phyloP scores from a whole-genome alignment of 2,113 vertebrate species.

The Pelecanoides urinatrix region DNA sequence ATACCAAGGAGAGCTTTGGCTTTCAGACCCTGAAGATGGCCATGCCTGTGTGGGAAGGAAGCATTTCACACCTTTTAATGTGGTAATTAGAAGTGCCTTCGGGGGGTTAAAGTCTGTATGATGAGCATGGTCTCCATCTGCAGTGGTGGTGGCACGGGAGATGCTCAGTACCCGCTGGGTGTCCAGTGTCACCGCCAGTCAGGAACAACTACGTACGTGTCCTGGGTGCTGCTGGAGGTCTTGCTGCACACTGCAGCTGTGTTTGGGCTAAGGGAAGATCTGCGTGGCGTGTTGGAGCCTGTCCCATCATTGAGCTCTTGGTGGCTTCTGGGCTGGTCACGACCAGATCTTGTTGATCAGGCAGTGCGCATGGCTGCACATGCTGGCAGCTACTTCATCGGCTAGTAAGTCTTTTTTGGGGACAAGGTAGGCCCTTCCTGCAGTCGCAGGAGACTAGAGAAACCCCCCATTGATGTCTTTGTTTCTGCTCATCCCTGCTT shows the following conservation, averaged over 20 bases:
- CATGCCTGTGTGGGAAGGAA: not conserved
- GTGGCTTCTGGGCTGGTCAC: not conserved
- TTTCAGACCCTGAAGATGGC: not conserved
- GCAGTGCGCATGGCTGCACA: not conserved
- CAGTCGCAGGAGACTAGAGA: not conserved
- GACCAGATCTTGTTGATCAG: not conserved
- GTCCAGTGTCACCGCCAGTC: not conserved
- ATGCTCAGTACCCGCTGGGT: fast-evolving
- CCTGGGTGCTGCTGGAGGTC: not conserved
- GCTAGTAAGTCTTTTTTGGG: fast-evolving
- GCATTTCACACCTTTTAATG: not conserved
- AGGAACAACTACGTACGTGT: fast-evolving
- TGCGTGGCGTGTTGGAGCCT: not conserved
- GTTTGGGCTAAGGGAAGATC: not conserved
- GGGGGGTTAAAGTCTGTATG: not conserved
- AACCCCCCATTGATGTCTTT: not conserved
- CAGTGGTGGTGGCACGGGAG: fast-evolving
- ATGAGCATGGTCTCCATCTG: fast-evolving
- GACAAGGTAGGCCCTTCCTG: not conserved
- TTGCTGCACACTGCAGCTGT: not conserved
- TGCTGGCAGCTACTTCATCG: not conserved
- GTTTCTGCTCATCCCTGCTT: not conserved
- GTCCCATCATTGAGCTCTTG: not conserved
- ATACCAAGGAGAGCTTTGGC: not conserved
- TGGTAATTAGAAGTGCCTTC: not conserved